Evolutionary conservation across 2,113 vertebrate species (phyloP).

Genomic region (Edolisoma coerulescens): DNA sequence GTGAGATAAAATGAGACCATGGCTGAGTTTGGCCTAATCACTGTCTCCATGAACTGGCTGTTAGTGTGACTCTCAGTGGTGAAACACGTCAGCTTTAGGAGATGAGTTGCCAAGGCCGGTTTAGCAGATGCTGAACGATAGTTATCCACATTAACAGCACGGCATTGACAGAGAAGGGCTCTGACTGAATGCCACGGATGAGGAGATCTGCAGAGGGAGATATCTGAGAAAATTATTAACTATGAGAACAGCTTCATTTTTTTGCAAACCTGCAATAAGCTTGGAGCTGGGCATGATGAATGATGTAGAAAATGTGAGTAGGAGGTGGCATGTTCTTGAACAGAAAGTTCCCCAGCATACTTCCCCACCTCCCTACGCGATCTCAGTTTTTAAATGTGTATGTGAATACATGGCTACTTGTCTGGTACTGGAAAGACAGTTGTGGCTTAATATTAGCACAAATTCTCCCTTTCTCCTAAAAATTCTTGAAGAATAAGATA

Average conservation of each 20-base stretch:
- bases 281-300: neutral
- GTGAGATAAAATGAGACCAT: neutral
- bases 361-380: conserved; percentile 26
- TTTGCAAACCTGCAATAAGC: neutral
- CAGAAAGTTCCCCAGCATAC: conserved; percentile 43
- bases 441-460: neutral
- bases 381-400: conserved; percentile 19
- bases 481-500: neutral
- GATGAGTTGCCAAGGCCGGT: neutral
- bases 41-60: neutral
- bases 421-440: neutral
- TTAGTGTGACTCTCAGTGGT: neutral
- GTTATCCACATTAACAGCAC: neutral
- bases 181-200: neutral
- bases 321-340: conserved; percentile 57
- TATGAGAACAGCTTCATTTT: neutral
- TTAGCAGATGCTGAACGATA: neutral
- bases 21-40: neutral
- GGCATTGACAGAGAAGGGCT: neutral
- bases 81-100: neutral
- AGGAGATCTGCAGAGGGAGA: neutral
- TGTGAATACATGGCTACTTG: neutral
- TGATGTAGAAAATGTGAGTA: conserved; percentile 36
- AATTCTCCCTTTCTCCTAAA: neutral
- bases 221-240: conserved; percentile 14